Percentiles rank a stretch among this genome's conserved stretches.
These are phyloP conservation scores for Parnassius mnemosyne DNA, from an alignment of 2,888 invertebrate genomes.

Conservation along the genomic window DNA sequence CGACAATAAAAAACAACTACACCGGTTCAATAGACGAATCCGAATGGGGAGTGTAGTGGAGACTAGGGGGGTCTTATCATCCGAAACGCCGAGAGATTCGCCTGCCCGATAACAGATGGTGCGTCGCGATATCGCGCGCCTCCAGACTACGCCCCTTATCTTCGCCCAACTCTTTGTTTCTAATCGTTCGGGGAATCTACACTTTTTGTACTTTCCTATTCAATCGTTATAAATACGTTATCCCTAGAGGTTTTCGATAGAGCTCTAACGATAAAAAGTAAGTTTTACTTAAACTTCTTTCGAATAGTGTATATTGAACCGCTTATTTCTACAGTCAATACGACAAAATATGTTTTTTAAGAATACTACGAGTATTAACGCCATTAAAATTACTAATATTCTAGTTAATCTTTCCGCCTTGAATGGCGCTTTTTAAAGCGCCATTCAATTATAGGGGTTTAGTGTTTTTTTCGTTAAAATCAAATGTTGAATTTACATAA, in stretches of 20 bases:
- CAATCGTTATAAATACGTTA: constrained; percentile 22
- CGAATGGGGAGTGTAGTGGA: constrained; percentile 15
- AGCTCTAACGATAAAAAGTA: constrained; percentile 1
- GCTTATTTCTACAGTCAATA: too few relatives aligned
- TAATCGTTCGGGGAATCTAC: constrained; percentile 55
- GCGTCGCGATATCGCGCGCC: constrained; percentile 47
- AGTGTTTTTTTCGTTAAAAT: too few relatives aligned
- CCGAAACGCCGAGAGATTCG: constrained; percentile 46
- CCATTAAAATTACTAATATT: too few relatives aligned
- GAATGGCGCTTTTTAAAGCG: too few relatives aligned
- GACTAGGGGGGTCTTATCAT: constrained; percentile 52
- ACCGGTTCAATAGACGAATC: constrained; percentile 15
- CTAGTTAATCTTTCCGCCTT: too few relatives aligned
- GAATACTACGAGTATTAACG: too few relatives aligned
- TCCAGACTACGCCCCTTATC: constrained; percentile 52
- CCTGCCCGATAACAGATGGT: constrained; percentile 41
- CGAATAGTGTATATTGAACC: too few relatives aligned
- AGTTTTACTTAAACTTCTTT: not conserved
- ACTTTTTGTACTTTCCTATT: constrained; percentile 39
- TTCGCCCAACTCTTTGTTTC: constrained; percentile 61
- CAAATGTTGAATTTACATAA: too few relatives aligned
- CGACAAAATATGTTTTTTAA: too few relatives aligned
- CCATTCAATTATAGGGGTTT: too few relatives aligned
- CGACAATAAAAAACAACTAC: not conserved
- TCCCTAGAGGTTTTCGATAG: constrained; percentile 15